These are phyloP conservation scores for Perodicticus potto DNA, from an alignment of 2,797 vertebrate genomes.

Conservation along the genomic window DNA sequence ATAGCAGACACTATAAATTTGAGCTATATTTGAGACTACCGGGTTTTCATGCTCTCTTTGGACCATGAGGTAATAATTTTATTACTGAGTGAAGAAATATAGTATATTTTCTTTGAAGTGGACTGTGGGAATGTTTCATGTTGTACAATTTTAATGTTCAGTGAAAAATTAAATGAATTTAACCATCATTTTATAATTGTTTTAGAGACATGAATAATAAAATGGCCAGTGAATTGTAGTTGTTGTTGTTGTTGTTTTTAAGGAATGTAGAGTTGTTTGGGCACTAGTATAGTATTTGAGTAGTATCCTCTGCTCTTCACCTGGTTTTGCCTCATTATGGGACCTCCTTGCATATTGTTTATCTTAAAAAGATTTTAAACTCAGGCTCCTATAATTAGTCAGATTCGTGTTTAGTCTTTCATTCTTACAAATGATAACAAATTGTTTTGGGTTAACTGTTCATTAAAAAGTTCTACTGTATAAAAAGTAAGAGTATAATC, in stretches of 20 bases:
- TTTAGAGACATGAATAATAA: slow-evolving; percentile 60
- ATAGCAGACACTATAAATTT: slow-evolving; percentile 55
- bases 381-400: not conserved
- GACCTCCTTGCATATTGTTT: slow-evolving; percentile 26
- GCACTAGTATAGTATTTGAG: not conserved
- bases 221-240: not conserved
- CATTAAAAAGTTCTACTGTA: slow-evolving; percentile 6
- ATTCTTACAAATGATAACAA: slow-evolving; percentile 23
- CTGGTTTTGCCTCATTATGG: not conserved
- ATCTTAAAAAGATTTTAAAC: slow-evolving; percentile 41
- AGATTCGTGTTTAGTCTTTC: slow-evolving; percentile 30
- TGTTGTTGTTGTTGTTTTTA: not conserved
- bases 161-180: slow-evolving; percentile 25
- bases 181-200: slow-evolving; percentile 44
- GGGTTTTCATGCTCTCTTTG: slow-evolving; percentile 59
- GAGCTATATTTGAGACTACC: slow-evolving; percentile 52
- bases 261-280: not conserved
- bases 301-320: not conserved
- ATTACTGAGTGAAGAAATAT: slow-evolving; percentile 78
- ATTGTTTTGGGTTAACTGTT: slow-evolving; percentile 6
- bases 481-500: not conserved
- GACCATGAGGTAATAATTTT: slow-evolving; percentile 74
- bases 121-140: slow-evolving; percentile 55
- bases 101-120: slow-evolving; percentile 33
- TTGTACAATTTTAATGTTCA: slow-evolving; percentile 51